Evolutionary conservation across 2,888 invertebrate genomes (phyloP), one percentile per base, ranked within the genome.

Genomic region (Synergus japonicus): DNA sequence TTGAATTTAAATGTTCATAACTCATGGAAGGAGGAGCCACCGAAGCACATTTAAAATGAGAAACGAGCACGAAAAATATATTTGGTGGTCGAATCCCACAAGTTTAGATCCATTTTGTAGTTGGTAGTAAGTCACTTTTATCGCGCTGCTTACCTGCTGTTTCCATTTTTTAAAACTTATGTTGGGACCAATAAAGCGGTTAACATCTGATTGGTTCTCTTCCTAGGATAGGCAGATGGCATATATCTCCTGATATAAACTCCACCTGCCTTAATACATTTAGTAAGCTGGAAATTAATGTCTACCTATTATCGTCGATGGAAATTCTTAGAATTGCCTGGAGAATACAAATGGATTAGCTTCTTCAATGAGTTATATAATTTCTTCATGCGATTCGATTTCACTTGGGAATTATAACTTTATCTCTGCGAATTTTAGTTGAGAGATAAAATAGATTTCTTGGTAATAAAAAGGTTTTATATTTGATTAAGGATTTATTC

Each of bases 1-100:
- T 54, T 37, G 46, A 69, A 49, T 69, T 69, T 15, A 49, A 29
- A n/a, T 54, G 13, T n/a, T 29, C 54, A n/a, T 54, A 54, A 41
- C 54, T 54, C 77, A 10, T 63, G 81, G 85, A 82, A 85, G 87
- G 88, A 86, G 87, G 88, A 88, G 87, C 84, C 79, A 81, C 49
- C 37, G 81, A 83, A 83, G 83, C 83, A 84, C 85, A 83, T 84
- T 82, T 81, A 77, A 83, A 80, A 83, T 91, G 90, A 91, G 86
- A 88, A 89, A 91, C 89, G 91, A 86, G 87, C 83, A 83, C 90
- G 86, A 86, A 86, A 91, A 91, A 91, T 91, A 91, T 91, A 91
- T 90, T 85, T 89, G 88, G 88, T 85, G 91, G 89, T 88, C 87
- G 86, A 88, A 49, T 73, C 46, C 49, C 69, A 49, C 29, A 73